phyloP scores from a whole-genome alignment of 2,797 vertebrate genomes.

The Coluber constrictor region DNA sequence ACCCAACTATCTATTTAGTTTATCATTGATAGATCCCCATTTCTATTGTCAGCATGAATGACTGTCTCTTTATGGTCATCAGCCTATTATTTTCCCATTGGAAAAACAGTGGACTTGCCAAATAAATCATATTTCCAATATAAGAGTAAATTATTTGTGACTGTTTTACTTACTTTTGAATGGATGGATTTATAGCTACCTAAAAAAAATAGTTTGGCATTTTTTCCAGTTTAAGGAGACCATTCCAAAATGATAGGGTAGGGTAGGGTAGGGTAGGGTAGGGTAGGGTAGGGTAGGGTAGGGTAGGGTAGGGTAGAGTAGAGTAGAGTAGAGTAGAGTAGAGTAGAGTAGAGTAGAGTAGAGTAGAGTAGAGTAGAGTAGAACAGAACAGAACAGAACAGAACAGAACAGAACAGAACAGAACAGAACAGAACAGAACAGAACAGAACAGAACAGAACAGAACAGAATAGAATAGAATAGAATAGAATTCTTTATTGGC shows the following conservation, averaged over 20 bases:
- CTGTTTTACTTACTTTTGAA: not conserved
- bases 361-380: too few relatives aligned
- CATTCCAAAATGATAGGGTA: accelerated
- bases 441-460: too few relatives aligned
- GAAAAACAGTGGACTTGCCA: not conserved
- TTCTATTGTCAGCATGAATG: not conserved
- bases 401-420: too few relatives aligned
- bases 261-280: accelerated
- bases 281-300: too few relatives aligned
- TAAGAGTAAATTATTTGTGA: slow-evolving; percentile 15
- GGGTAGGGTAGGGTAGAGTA: too few relatives aligned
- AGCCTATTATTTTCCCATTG: slow-evolving; percentile 9
- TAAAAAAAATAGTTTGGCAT: slow-evolving; percentile 12
- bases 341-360: too few relatives aligned
- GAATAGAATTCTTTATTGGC: too few relatives aligned
- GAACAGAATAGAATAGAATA: too few relatives aligned
- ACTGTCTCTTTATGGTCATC: not conserved
- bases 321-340: too few relatives aligned
- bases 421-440: too few relatives aligned
- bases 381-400: too few relatives aligned
- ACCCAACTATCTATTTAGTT: not conserved
- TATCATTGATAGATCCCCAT: not conserved
- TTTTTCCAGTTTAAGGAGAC: slow-evolving; percentile 18
- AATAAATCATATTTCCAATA: not conserved
- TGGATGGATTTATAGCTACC: slow-evolving; percentile 23